Base-by-base conservation (phyloP, 2,888 invertebrate genomes). In the Euplagia quadripunctaria region DNA sequence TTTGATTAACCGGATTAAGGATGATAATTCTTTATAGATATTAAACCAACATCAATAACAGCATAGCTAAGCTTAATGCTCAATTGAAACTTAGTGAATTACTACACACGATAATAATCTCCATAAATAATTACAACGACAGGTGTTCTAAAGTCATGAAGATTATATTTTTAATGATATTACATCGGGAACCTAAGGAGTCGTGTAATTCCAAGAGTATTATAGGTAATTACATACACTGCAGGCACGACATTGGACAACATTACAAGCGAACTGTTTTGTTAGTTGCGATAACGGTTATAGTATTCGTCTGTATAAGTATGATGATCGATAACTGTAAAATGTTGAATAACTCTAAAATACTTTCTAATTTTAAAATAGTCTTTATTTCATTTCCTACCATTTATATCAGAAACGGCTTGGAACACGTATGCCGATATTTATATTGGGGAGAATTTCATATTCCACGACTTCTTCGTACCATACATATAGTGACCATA, bases 71-170 rank as follows among this genome's bases (percentile, higher is more conserved):
- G 84, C 79, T 82, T 83, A 83, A 81, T 78, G 84, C 79, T 82
- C 93, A 93, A 94, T 93, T 93, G 93, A 93, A 92, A 91, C 90
- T 92, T 92, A 93, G 92, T 93, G 93, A 94, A 94, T 93, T 94
- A 94, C 94, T 93, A 92, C 92, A 90, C 94, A 94, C 94, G 94
- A 94, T 94, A 92, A 94, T 92, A 94, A 94, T 95, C 93, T 93
- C 79, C 89, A 94, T 95, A 95, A 95, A 94, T 94, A 92, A 92
- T 83, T 72, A 78, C 61, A 75, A 79, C 75, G 87, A 86, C 88
- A 88, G 89, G 86, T 88, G 86, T 86, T 86, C 82, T 75, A 79
- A 82, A 82, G 76, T 82, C 73, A 79, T 77, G 76, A 80, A 79
- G 80, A 85, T 86, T 81, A 84, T 82, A 86, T 85, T 85, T 80